Base-by-base conservation (phyloP, 2,888 invertebrate species). In the Biston betularia region DNA sequence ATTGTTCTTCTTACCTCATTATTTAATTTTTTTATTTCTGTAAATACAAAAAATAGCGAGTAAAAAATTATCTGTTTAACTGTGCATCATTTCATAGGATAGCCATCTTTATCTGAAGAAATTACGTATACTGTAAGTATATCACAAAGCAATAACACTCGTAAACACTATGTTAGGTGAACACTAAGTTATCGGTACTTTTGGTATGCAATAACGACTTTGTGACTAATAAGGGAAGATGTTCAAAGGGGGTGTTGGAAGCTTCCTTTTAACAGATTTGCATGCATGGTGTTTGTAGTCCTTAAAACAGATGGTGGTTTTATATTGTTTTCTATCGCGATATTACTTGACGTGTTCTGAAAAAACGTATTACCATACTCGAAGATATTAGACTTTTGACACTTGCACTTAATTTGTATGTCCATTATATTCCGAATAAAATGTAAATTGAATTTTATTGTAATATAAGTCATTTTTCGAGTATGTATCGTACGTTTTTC, bases 11-110 rank as follows among this genome's bases (percentile, higher is more conserved):
- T 82, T 86, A 79, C 76, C 73, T 75, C 75, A 73, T 85, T 83
- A 84, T 81, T 82, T 86, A 86, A 60, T 72, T 86, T 81, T 82
- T 82, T 84, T 76, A 79, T 88, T 87, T 88, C 87, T 94, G 91
- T 93, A 92, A 93, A 94, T 93, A 93, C 90, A 91, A 92, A 88
- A 92, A 92, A 92, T 90, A 89, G 93, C 88, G 90, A 94, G 94
- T 95, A 95, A 95, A 96, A 75, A 95, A 95, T 95, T 95, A 95
- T 96, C 95, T 95, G 95, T 96, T 96, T 95, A 95, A 95, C 95
- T 96, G 95, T 96, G 95, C 95, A 95, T 95, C 95, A 95, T 95
- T 95, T 94, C 95, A 95, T 95, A 95, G 95, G 95, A 95, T 95
- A 95, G 95, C 95, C 95, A 94, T 94, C 94, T 94, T 91, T 94